phyloP scores from a whole-genome alignment of 1,140 invertebrate genomes.

The Vanessa atalanta region DNA sequence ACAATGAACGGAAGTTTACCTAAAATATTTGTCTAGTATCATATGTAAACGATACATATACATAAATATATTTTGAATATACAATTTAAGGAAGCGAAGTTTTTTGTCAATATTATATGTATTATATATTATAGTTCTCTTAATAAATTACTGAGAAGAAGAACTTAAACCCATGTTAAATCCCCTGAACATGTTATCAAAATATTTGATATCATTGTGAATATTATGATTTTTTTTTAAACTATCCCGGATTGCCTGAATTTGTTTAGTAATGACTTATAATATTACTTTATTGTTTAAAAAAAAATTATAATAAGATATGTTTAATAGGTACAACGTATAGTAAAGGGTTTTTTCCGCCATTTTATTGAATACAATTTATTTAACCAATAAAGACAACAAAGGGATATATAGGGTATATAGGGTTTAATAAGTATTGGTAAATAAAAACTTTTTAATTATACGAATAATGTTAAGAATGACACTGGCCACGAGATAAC shows the following conservation, averaged over 20 bases:
- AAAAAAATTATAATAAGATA: too few species aligned
- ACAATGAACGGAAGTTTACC: slow-evolving; percentile 61
- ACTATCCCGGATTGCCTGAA: too few species aligned
- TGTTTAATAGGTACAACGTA: too few species aligned
- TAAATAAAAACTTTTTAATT: neutral
- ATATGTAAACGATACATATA: slow-evolving; percentile 21
- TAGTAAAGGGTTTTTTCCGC: too few species aligned
- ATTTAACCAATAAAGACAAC: too few species aligned
- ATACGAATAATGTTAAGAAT: neutral
- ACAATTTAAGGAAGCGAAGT: neutral
- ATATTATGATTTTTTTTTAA: too few species aligned
- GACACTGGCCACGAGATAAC: slow-evolving; percentile 28
- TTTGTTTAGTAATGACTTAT: too few species aligned
- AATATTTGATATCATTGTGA: too few species aligned
- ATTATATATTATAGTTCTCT: neutral
- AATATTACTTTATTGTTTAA: too few species aligned
- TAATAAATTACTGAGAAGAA: neutral
- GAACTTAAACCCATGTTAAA: neutral
- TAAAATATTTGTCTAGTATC: slow-evolving; percentile 64
- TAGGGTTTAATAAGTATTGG: neutral
- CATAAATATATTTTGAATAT: neutral
- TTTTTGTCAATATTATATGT: neutral
- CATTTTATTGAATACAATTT: too few species aligned
- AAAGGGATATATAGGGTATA: too few species aligned
- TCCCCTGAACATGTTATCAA: too few species aligned